Conservation (phyloP, 2,113 vertebrate genomes). For the Spermophilus dauricus region DNA sequence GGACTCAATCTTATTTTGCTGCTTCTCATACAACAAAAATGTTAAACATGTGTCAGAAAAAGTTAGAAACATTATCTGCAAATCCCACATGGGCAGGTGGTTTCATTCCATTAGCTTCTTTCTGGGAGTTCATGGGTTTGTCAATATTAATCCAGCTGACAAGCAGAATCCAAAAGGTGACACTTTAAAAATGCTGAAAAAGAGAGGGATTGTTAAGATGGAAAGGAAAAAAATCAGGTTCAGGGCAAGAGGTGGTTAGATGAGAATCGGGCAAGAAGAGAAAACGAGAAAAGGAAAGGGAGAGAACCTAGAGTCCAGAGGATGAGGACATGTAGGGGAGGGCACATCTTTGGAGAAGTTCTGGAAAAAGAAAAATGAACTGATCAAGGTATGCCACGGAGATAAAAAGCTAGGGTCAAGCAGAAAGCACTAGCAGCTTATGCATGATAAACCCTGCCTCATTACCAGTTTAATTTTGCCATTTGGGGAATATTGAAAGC, state of each 20-base stretch:
- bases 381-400: neutral
- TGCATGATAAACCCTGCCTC: neutral
- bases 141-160: slow-evolving; percentile 49
- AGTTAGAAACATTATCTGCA: slow-evolving; percentile 3
- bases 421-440: neutral
- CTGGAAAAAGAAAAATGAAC: neutral
- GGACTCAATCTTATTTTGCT: neutral
- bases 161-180: slow-evolving; percentile 35
- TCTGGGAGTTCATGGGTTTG: neutral
- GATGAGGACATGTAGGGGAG: neutral
- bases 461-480: neutral
- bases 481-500: neutral
- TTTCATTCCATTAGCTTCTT: slow-evolving; percentile 13
- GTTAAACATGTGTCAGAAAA: neutral
- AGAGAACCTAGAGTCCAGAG: neutral
- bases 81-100: neutral
- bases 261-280: neutral
- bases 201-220: neutral
- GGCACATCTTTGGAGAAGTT: neutral
- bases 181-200: neutral
- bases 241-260: neutral
- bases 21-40: slow-evolving; percentile 2
- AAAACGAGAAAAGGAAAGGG: neutral
- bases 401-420: neutral
- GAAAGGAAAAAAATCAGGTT: neutral